Evolutionary conservation across 2,113 vertebrate genomes (phyloP), one percentile per base, ranked within the genome.

Genomic region (Stomatorhinus ivindoensis): DNA sequence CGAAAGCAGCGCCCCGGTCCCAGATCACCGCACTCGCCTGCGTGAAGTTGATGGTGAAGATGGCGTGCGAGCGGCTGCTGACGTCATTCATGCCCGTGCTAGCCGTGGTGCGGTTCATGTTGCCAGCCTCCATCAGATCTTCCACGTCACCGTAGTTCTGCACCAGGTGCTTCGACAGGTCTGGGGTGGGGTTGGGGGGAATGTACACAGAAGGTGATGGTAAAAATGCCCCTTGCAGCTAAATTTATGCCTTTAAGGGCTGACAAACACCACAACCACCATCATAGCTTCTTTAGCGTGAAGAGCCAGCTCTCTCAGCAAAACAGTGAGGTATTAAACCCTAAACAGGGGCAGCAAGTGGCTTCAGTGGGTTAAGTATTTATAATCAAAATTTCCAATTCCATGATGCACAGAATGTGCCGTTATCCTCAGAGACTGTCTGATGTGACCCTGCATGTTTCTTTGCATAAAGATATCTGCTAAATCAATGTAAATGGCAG

Each of bases 1-100:
- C n/a, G 0, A 13, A 0, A 69, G 39, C 76, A 44, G 76, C 39
- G 3, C 61, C n/a, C 10, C 61, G 8, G n/a, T 13, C 61, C 10
- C n/a, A 0, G n/a, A 11, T 13, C 61, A 3, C 9, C 10, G 3
- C n/a, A 24, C 88, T 91, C 92, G 98, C 98, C 98, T 99, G 98
- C 87, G 98, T 99, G 94, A 99, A 99, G 95, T 99, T 99, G 95
- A 99, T 97, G 50, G 98, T 99, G 93, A 99, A 99, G 95, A 99
- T 99, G 94, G 98, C 98, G 19, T 99, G 98, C 0, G 98, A 99
- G 86, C 98, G 96, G 93, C 98, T 99, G 92, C 98, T 99, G 93
- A 97, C 96, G 44, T 99, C 97, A 31, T 99, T 99, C 98, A 99
- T 99, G 91, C 96, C 96, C 0, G 98, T 99, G 10, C 97, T 97